Evolutionary conservation across 2,888 invertebrate species (phyloP), one percentile per base, ranked within the genome.

Genomic region (Sinhomidia bicolor): DNA sequence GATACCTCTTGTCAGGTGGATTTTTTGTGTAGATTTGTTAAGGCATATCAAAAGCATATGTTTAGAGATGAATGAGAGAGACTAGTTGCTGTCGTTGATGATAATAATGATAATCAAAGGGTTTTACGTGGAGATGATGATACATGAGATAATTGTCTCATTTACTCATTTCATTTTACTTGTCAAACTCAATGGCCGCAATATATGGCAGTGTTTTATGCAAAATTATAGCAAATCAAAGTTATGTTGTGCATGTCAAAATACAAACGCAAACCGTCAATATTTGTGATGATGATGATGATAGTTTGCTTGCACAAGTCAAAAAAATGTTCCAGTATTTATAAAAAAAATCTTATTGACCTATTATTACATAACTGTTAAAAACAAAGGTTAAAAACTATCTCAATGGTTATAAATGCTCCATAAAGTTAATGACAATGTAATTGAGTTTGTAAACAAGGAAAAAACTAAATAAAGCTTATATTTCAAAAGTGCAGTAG

Each of bases 1-100:
- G 85, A 85, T 85, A 85, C 79, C 85, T 79, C 85, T 85, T 85
- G 85, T 85, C 85, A 85, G 85, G 85, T 85, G 85, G 68, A 85
- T 62, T 68, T 74, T 85, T 68, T 74, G 32, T 47, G 12, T 76
- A 78, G 85, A 76, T 85, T 78, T 76, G 36, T 44, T 83, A 44
- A 23, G 29, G 74, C 79, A 57, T 80, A 80, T 57, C 79, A 80
- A 26, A 74, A 68, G 82, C 81, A 47, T 82, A 68, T 82, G 68
- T 44, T 81, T 81, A 65, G 65, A 47, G 60, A 65, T 81, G 81
- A 81, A 83, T 83, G 71, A 57, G 74, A 14, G 71, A 57, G 74
- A 14, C 41, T 71, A 74, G 23, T 57, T 57, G n/a, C 29, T 65
- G 68, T n/a, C 47, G 51, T 14, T 65, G 68, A 47, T 65, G 68